These are phyloP conservation scores for Graptemys geographica DNA, from an alignment of 2,797 vertebrate genomes.

Conservation along the genomic window DNA sequence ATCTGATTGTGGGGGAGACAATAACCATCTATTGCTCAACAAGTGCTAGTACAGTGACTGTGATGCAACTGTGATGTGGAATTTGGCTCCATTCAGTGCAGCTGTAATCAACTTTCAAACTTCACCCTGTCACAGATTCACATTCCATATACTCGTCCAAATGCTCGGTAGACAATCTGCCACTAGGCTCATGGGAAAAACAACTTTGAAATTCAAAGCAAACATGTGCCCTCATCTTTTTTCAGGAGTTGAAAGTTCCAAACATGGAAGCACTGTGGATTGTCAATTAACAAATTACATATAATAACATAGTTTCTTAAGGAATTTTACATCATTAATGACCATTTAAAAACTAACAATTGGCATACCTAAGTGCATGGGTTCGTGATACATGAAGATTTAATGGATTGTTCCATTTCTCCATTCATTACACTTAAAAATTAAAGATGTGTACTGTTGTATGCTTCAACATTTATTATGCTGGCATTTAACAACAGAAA, in stretches of 20 bases:
- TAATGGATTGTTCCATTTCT: not conserved
- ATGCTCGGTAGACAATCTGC: not conserved
- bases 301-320: not conserved
- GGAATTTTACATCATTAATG: not conserved
- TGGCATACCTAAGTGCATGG: not conserved
- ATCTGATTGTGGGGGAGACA: not conserved
- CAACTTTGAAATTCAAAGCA: not conserved
- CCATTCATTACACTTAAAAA: conserved; percentile 28
- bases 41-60: not conserved
- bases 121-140: accelerated
- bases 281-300: not conserved
- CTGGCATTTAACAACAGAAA: conserved; percentile 51
- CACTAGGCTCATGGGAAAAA: not conserved
- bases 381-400: not conserved
- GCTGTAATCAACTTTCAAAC: not conserved
- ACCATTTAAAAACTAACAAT: not conserved
- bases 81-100: not conserved
- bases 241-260: not conserved
- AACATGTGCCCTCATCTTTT: accelerated
- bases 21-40: not conserved
- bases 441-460: conserved; percentile 8
- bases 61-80: not conserved
- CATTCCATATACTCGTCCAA: not conserved
- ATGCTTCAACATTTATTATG: conserved; percentile 21
- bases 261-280: not conserved